These are phyloP conservation scores for Meriones unguiculatus DNA, from an alignment of 2,113 vertebrate genomes.

Conservation along the genomic window DNA sequence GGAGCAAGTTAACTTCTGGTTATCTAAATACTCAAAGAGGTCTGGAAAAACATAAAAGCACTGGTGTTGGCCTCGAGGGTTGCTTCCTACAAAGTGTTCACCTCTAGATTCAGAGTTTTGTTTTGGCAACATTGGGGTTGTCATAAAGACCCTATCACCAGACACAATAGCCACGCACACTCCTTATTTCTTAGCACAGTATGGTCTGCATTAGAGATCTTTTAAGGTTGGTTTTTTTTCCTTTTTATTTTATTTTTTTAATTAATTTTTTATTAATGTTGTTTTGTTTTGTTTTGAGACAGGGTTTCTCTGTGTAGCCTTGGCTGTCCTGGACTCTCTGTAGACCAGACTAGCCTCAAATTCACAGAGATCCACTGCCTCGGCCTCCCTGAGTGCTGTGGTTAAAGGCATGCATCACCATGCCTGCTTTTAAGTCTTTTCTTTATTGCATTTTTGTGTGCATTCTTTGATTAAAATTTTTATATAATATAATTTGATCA, in stretches of 20 bases:
- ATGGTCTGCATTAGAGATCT: neutral
- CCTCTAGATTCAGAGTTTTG: neutral
- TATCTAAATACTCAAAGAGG: constrained; percentile 16
- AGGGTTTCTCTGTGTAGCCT: too few relatives aligned
- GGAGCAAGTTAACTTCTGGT: neutral
- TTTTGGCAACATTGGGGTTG: neutral
- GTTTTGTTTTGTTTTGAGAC: neutral
- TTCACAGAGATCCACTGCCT: too few relatives aligned
- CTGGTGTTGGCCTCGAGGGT: neutral
- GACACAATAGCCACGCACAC: neutral
- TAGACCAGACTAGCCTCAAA: too few relatives aligned
- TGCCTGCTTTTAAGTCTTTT: too few relatives aligned
- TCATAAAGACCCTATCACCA: neutral
- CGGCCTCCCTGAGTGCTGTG: too few relatives aligned
- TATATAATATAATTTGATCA: neutral
- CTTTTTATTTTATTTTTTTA: too few relatives aligned
- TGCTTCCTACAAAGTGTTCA: neutral
- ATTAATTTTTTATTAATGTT: too few relatives aligned
- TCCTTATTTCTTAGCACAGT: neutral
- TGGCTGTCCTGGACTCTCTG: too few relatives aligned
- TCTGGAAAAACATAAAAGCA: neutral
- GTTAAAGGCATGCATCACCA: too few relatives aligned
- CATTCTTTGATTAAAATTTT: neutral
- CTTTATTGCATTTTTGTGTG: neutral
- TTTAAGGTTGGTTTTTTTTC: neutral